Evolutionary conservation across 2,113 vertebrate species (phyloP).

Genomic region (Salminus brasiliensis): DNA sequence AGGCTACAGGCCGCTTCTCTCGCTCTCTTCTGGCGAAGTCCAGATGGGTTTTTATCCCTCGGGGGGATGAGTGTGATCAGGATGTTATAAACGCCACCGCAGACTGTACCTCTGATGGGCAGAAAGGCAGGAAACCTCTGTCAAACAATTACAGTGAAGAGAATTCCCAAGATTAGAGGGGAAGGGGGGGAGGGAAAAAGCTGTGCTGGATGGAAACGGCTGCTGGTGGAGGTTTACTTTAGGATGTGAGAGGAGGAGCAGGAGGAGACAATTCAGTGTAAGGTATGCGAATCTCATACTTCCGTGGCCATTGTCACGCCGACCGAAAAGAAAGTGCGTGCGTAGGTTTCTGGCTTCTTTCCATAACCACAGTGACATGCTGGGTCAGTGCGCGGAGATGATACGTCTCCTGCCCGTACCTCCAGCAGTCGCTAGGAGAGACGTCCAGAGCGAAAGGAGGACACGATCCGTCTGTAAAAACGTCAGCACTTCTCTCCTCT

Average conservation of each 20-base stretch:
- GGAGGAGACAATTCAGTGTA: not conserved
- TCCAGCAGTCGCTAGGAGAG: conserved; percentile 17
- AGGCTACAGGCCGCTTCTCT: not conserved
- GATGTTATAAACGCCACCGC: conserved; percentile 31
- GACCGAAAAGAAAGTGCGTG: not conserved
- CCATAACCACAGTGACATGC: conserved; percentile 63
- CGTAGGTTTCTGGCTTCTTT: conserved; percentile 50
- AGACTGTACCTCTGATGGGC: conserved; percentile 42
- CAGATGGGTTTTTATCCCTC: conserved; percentile 31
- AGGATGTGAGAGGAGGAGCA: conserved; percentile 37
- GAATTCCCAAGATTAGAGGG: conserved; percentile 77
- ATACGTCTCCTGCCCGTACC: not conserved
- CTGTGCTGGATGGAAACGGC: not conserved
- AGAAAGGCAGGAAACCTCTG: conserved; percentile 83
- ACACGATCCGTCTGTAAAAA: conserved; percentile 35
- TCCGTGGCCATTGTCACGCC: conserved; percentile 15
- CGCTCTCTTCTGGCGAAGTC: not conserved
- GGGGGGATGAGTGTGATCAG: conserved; percentile 21
- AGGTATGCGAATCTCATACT: conserved; percentile 2
- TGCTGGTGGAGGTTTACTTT: conserved; percentile 26
- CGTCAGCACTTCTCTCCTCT: conserved; percentile 35
- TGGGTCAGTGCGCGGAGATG: conserved; percentile 64
- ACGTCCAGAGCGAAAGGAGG: conserved; percentile 2
- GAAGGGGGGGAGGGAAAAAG: not conserved
- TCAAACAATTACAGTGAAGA: conserved; percentile 83